A percentile compares a stretch with the other conserved stretches of the same genome.
Evolutionary conservation across 2,113 vertebrate genomes (phyloP).

Genomic region (Verasper variegatus): DNA sequence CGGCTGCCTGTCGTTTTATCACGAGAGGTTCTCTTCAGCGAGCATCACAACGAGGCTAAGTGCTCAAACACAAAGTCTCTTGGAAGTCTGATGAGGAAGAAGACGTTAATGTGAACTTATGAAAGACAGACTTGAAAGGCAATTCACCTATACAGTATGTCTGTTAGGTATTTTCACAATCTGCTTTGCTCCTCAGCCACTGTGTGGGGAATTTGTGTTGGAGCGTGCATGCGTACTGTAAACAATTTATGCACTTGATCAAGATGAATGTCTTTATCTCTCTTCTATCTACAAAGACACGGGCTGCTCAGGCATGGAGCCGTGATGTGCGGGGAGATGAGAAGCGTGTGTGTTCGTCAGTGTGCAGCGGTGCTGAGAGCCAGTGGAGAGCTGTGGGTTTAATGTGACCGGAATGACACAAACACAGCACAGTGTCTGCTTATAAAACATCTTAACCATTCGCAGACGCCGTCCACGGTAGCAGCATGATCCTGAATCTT

Average conservation of each 20-base stretch:
- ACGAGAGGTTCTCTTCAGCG: conserved; percentile 14
- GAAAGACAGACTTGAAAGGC: conserved; percentile 2
- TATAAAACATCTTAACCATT: conserved; percentile 32
- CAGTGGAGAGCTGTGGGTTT: conserved; percentile 12
- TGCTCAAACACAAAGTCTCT: conserved; percentile 28
- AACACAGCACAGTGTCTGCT: conserved; percentile 18
- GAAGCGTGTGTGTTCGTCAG: conserved; percentile 22
- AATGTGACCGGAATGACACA: conserved; percentile 18
- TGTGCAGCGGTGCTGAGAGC: neutral
- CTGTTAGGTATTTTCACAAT: neutral
- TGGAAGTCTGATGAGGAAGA: conserved; percentile 8
- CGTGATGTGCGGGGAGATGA: conserved; percentile 33
- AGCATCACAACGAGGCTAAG: neutral
- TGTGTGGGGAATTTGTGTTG: neutral
- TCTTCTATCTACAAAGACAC: conserved; percentile 49
- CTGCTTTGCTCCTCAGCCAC: neutral
- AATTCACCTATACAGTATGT: neutral
- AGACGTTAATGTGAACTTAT: neutral
- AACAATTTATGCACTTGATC: conserved; percentile 43
- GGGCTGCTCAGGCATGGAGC: conserved; percentile 42
- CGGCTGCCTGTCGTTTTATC: conserved; percentile 41
- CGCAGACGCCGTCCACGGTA: neutral
- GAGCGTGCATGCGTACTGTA: conserved; percentile 3
- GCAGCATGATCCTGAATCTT: neutral
- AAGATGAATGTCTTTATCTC: conserved; percentile 60